Conservation (phyloP, 1,140 invertebrate genomes). For the Leptestheria dahalacensis region DNA sequence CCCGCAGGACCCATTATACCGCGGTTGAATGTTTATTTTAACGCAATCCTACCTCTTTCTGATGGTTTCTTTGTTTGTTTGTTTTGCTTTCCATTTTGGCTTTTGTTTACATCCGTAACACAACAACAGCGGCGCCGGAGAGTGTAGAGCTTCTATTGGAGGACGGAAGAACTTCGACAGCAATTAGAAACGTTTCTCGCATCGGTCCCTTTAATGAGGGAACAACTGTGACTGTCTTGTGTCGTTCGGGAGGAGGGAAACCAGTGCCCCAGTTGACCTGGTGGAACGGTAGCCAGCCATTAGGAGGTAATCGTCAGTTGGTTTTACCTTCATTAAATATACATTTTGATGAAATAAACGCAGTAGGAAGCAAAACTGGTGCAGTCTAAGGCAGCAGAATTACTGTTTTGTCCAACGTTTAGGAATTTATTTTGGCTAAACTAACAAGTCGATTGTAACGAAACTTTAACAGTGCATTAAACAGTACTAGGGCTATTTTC, state of each 20-base stretch:
- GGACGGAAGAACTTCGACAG: slow-evolving; percentile 28
- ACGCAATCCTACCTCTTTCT: slow-evolving; percentile 15
- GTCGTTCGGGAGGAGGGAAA: slow-evolving; percentile 55
- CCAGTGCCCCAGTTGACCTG: slow-evolving; percentile 57
- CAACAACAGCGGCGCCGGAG: slow-evolving; percentile 55
- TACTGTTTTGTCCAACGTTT: too few relatives aligned
- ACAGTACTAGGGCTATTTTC: too few relatives aligned
- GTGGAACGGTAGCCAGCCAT: slow-evolving; percentile 47
- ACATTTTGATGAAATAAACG: too few relatives aligned
- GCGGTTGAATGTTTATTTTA: too few relatives aligned
- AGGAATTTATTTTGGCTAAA: too few relatives aligned
- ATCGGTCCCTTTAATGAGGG: slow-evolving; percentile 55
- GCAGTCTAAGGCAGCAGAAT: too few relatives aligned
- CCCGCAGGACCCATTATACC: too few relatives aligned
- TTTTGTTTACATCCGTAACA: too few relatives aligned
- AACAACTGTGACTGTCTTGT: slow-evolving; percentile 44
- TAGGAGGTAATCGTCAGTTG: slow-evolving; percentile 60
- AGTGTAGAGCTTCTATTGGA: slow-evolving; percentile 43
- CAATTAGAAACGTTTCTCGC: slow-evolving; percentile 36
- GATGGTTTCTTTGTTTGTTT: slow-evolving; percentile 10
- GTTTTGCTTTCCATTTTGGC: slow-evolving; percentile 15
- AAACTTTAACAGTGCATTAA: too few relatives aligned
- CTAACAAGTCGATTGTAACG: too few relatives aligned
- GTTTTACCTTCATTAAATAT: too few relatives aligned
- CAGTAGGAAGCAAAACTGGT: too few relatives aligned